phyloP scores from a whole-genome alignment of 2,113 vertebrate genomes.

The Tretioscincus oriximinensis region DNA sequence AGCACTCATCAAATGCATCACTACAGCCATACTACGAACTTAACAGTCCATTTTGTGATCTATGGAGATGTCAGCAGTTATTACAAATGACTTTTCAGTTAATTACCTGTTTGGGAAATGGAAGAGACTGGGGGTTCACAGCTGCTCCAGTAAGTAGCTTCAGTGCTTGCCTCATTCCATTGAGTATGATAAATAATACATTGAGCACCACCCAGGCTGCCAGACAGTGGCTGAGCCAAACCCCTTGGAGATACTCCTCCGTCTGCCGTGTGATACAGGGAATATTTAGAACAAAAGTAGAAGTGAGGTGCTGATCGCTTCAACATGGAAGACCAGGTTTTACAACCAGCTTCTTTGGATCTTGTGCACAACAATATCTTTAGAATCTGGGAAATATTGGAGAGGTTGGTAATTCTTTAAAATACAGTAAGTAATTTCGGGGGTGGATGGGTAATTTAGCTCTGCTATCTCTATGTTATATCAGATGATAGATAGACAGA shows the following conservation, averaged over 20 bases:
- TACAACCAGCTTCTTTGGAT: conserved; percentile 52
- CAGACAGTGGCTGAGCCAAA: conserved; percentile 68
- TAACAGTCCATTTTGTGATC: conserved; percentile 63
- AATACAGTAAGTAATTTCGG: background rate
- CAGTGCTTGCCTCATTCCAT: conserved; percentile 63
- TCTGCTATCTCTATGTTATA: background rate
- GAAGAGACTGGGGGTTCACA: conserved; percentile 72
- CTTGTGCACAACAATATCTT: conserved; percentile 57
- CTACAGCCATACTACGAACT: conserved; percentile 53
- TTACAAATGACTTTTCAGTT: conserved; percentile 75
- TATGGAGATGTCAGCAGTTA: conserved; percentile 67
- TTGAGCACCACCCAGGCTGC: conserved; percentile 68
- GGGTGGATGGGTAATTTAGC: too few species aligned
- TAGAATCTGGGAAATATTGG: conserved; percentile 42
- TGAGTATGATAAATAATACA: conserved; percentile 74
- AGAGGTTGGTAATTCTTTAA: background rate
- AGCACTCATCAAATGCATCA: conserved; percentile 61
- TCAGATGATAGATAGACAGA: conserved; percentile 50
- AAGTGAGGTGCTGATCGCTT: conserved; percentile 64
- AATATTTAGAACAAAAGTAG: conserved; percentile 65
- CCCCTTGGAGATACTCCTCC: conserved; percentile 67
- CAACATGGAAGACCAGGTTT: conserved; percentile 46
- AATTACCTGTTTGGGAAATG: conserved; percentile 75
- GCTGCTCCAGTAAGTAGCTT: conserved; percentile 67
- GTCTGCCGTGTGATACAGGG: conserved; percentile 69